Evolutionary conservation across 2,888 invertebrate species (phyloP).

Genomic region (Cerceris rybyensis): DNA sequence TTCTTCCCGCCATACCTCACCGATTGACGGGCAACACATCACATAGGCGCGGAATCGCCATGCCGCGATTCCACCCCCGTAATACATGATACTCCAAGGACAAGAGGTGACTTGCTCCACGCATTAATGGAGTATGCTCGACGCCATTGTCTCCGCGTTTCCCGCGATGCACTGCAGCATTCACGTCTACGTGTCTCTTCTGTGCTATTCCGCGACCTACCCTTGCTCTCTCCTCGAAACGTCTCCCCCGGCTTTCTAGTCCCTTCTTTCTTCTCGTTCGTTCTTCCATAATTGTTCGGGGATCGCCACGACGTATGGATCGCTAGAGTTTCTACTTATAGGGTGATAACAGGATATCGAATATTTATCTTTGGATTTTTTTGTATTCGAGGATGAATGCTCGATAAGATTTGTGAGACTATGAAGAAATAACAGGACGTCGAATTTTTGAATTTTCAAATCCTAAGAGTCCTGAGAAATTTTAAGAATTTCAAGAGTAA

Average conservation of each 20-base stretch:
- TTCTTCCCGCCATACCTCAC: slow-evolving; percentile 76
- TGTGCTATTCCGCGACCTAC: slow-evolving; percentile 28
- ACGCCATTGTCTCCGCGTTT: slow-evolving; percentile 64
- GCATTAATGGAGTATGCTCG: slow-evolving; percentile 65
- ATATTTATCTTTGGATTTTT: not conserved
- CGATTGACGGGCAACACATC: slow-evolving; percentile 79
- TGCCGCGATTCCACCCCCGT: slow-evolving; percentile 27
- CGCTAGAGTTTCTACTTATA: too few relatives aligned
- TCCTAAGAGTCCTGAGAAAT: too few relatives aligned
- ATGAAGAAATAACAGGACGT: too few relatives aligned
- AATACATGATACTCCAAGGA: slow-evolving; percentile 27
- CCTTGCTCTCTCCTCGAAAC: slow-evolving; percentile 11
- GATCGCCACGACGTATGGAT: too few relatives aligned
- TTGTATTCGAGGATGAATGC: not conserved
- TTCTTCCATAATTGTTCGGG: slow-evolving; percentile 39
- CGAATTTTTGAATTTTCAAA: too few relatives aligned
- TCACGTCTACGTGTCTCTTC: slow-evolving; percentile 49
- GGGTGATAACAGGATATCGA: too few relatives aligned
- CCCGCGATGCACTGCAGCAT: slow-evolving; percentile 59
- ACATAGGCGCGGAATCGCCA: slow-evolving; percentile 68
- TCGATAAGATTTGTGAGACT: too few relatives aligned
- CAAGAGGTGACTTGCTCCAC: slow-evolving; percentile 21
- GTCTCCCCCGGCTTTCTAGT: slow-evolving; percentile 12
- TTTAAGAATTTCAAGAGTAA: too few relatives aligned
- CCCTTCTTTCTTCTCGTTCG: slow-evolving; percentile 9